Base-by-base conservation (phyloP, 30 jellyfish, hydroid and myxozoan genomes). In the Rhopilema esculentum region DNA sequence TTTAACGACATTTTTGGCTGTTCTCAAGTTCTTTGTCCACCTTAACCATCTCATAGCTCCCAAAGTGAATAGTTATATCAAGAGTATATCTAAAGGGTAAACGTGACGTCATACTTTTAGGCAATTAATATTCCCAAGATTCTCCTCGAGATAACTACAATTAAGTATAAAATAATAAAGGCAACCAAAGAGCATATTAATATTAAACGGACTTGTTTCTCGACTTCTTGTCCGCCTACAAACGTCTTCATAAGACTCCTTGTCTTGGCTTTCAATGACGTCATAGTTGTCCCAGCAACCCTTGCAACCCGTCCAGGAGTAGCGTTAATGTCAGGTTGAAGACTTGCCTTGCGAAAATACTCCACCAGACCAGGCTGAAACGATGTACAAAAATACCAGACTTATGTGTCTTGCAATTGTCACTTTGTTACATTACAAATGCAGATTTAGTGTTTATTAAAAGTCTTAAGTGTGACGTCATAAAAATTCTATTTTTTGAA, bases 311-410 rank as follows among this genome's bases (percentile, higher is more conserved):
- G 32, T 40, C 84, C 84, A 25, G 40, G 49, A 0, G 50, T 69
- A 30, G 40, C 69, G 23, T 29, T 67, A 16, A 31, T 40, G 8
- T 73, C 84, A 48, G 48, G 24, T 19, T 25, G 49, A 24, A 29
- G 84, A 18, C 84, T 69, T 16, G 84, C 21, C 69, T 23, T 73
- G 30, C 84, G 69, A 33, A 73, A 73, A 49, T 73, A 73, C 16
- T 73, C 84, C 17, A 73, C 64, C 4, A 73, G 84, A 0, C 84
- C 84, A 40, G 84, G 69, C 84, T 73, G 49, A 18, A 40, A 40
- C n/a, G n/a, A n/a, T n/a, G n/a, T n/a, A n/a, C n/a, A n/a, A n/a
- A n/a, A n/a, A n/a, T n/a, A n/a, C n/a, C n/a, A 31, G 12, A 65
- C 6, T 31, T 7, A 65, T 65, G 75, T 7, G 23, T 65, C 25